These are phyloP conservation scores for Nephrotoma appendiculata DNA, from an alignment of 2,888 invertebrate genomes.

Conservation along the genomic window DNA sequence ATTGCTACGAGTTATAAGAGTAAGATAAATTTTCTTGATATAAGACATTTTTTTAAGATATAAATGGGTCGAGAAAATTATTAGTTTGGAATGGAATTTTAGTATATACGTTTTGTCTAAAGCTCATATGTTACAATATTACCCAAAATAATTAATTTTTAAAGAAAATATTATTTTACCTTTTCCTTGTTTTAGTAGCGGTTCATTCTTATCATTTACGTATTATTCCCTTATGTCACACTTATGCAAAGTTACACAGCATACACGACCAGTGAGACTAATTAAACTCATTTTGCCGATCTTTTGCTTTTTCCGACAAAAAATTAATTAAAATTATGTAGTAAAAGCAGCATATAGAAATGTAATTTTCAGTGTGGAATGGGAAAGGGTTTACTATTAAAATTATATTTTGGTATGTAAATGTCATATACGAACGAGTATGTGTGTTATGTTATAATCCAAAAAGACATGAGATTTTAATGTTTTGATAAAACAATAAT, in stretches of 20 bases:
- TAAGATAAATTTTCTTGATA: not conserved
- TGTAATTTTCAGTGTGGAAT: not conserved
- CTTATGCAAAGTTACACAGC: not conserved
- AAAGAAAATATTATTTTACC: not conserved
- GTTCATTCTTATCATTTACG: not conserved
- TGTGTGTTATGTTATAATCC: not conserved
- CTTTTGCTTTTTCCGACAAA: not conserved
- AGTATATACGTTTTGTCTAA: not conserved
- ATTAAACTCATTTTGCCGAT: not conserved
- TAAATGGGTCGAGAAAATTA: not conserved
- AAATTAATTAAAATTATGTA: not conserved
- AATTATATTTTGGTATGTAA: not conserved
- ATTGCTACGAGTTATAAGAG: not conserved
- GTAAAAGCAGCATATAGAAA: not conserved
- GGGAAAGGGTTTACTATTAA: not conserved
- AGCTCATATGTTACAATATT: not conserved
- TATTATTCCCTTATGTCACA: not conserved
- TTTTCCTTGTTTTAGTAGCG: not conserved
- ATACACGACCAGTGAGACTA: not conserved
- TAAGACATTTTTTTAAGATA: not conserved
- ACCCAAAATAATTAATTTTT: not conserved
- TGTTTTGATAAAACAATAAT: not conserved
- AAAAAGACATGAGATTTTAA: not conserved
- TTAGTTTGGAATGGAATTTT: not conserved
- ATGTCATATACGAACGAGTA: not conserved